phyloP scores from a whole-genome alignment of 2,113 vertebrate genomes.

The Chamaetylas fuelleborni region DNA sequence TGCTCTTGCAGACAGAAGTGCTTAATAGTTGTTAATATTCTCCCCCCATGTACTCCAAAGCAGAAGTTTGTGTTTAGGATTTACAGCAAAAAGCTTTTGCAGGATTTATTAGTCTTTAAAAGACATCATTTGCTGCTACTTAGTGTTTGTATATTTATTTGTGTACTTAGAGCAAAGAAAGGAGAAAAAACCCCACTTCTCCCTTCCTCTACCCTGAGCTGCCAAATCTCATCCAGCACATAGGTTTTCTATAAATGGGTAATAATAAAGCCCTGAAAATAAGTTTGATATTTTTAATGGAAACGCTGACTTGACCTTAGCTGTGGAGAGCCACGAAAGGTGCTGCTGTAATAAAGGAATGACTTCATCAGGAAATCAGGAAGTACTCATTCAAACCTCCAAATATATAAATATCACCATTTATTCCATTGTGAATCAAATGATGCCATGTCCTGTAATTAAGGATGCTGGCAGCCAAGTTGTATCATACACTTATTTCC shows the following conservation, averaged over 20 bases:
- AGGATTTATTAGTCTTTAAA: slow-evolving; percentile 44
- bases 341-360: slow-evolving; percentile 71
- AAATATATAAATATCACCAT: slow-evolving; percentile 78
- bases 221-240: not conserved
- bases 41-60: not conserved
- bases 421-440: slow-evolving; percentile 75
- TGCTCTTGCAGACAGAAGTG: not conserved
- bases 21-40: not conserved
- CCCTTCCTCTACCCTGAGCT: not conserved
- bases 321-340: slow-evolving; percentile 43
- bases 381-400: slow-evolving; percentile 78
- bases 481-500: slow-evolving; percentile 55
- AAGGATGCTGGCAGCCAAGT: slow-evolving; percentile 69
- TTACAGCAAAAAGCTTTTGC: slow-evolving; percentile 10
- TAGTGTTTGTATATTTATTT: slow-evolving; percentile 20
- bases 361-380: slow-evolving; percentile 80
- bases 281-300: slow-evolving; percentile 37
- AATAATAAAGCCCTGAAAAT: slow-evolving; percentile 55
- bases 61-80: not conserved
- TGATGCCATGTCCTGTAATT: slow-evolving; percentile 77
- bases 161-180: not conserved
- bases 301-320: slow-evolving; percentile 69
- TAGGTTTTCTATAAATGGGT: slow-evolving; percentile 33
- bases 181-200: not conserved
- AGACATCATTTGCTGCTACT: not conserved